phyloP scores from a whole-genome alignment of 2,888 invertebrate species.

The Drosophila pseudotalamancana region DNA sequence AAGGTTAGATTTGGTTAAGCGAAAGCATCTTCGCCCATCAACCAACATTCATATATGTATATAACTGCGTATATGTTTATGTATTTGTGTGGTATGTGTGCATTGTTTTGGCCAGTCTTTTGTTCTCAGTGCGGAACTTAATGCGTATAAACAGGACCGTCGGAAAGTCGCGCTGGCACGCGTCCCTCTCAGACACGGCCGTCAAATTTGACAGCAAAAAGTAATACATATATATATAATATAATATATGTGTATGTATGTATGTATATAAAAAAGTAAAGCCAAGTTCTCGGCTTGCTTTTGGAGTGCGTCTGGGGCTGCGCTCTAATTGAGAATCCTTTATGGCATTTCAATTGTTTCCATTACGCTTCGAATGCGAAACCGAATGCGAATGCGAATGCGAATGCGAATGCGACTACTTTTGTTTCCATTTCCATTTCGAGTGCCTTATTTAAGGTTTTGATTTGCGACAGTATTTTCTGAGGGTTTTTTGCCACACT shows the following conservation, averaged over 20 bases:
- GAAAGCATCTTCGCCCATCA: constrained; percentile 35
- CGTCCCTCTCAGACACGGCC: constrained; percentile 76
- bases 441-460: constrained; percentile 82
- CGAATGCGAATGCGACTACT: constrained; percentile 42
- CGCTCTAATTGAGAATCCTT: constrained; percentile 80
- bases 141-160: constrained; percentile 58
- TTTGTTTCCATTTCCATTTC: constrained; percentile 75
- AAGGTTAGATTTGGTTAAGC: constrained; percentile 39
- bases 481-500: constrained; percentile 31
- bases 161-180: constrained; percentile 56
- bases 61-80: neutral
- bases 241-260: neutral
- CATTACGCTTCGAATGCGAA: constrained; percentile 77
- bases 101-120: constrained; percentile 23
- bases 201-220: constrained; percentile 81
- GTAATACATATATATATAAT: constrained; percentile 12
- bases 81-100: no score
- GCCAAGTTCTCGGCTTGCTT: constrained; percentile 54
- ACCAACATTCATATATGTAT: neutral
- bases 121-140: constrained; percentile 59
- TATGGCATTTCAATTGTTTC: constrained; percentile 81
- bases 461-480: constrained; percentile 81
- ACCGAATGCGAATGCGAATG: constrained; percentile 24
- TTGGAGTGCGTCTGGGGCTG: constrained; percentile 54
- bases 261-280: constrained; percentile 20